phyloP scores from a whole-genome alignment of 2,113 vertebrate species.

The Gallinago paraguaiae region DNA sequence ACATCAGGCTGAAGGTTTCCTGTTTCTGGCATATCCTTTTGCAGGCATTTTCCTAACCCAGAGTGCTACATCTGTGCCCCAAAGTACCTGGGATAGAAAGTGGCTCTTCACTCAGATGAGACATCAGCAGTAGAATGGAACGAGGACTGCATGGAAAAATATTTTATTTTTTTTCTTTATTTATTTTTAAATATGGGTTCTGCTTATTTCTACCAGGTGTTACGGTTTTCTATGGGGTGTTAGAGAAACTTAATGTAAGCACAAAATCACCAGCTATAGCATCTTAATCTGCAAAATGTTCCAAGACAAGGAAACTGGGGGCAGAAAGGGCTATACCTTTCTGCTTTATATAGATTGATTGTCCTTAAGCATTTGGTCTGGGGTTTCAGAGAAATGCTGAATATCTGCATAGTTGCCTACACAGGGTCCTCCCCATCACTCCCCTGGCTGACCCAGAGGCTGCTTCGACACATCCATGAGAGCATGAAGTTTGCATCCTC shows the following conservation, averaged over 20 bases:
- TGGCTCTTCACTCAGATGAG: background rate
- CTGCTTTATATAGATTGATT: background rate
- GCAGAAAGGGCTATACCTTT: background rate
- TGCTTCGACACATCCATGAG: background rate
- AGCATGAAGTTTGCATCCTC: background rate
- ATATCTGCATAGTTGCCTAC: accelerated
- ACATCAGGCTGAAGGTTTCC: background rate
- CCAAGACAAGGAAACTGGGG: too few species aligned
- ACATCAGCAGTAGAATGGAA: background rate
- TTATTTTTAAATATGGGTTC: background rate
- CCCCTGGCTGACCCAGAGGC: background rate
- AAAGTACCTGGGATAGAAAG: too few species aligned
- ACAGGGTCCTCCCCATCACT: background rate
- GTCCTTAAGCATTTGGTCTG: background rate
- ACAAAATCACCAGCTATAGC: background rate
- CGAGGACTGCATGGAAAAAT: background rate
- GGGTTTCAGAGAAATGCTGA: background rate
- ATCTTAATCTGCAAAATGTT: background rate
- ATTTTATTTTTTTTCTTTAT: too few species aligned
- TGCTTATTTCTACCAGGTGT: background rate
- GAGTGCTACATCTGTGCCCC: background rate
- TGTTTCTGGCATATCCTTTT: background rate
- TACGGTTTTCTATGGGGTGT: background rate
- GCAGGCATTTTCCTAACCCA: background rate
- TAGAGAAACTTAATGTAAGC: background rate